Conservation (phyloP, 1,140 invertebrate species). For the Oreohelix idahoensis region DNA sequence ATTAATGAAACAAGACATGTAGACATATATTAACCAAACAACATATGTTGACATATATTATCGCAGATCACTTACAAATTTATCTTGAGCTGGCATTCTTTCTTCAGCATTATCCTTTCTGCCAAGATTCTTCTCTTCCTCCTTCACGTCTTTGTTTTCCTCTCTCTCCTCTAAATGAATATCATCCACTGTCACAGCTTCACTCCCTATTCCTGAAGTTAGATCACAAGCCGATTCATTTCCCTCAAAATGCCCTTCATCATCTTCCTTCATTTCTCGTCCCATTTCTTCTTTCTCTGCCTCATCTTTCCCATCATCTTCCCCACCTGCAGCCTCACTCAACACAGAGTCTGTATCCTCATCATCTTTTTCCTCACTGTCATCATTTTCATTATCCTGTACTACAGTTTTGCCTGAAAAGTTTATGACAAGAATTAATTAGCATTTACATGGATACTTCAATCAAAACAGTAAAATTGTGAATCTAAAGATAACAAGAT, state of each 20-base stretch:
- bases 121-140: not conserved
- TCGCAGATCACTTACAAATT: not conserved
- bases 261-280: constrained; percentile 25
- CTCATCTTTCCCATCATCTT: constrained; percentile 27
- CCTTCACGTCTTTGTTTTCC: constrained; percentile 38
- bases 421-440: too few relatives aligned
- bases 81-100: not conserved
- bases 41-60: too few relatives aligned
- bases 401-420: not conserved
- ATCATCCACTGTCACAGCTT: constrained; percentile 15
- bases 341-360: constrained; percentile 24
- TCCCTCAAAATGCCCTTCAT: constrained; percentile 8
- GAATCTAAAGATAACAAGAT: too few relatives aligned
- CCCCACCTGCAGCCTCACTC: constrained; percentile 54
- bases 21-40: too few relatives aligned
- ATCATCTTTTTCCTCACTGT: constrained; percentile 24
- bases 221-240: not conserved
- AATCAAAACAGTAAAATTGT: too few relatives aligned
- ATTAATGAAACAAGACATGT: too few relatives aligned
- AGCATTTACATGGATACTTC: too few relatives aligned
- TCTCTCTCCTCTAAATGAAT: not conserved
- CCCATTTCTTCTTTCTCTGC: constrained; percentile 19
- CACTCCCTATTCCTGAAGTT: constrained; percentile 9
- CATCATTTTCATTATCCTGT: constrained; percentile 4
- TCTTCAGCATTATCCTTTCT: constrained; percentile 29